Base-by-base conservation (phyloP, 2,113 vertebrate genomes). In the Patagioenas fasciata region DNA sequence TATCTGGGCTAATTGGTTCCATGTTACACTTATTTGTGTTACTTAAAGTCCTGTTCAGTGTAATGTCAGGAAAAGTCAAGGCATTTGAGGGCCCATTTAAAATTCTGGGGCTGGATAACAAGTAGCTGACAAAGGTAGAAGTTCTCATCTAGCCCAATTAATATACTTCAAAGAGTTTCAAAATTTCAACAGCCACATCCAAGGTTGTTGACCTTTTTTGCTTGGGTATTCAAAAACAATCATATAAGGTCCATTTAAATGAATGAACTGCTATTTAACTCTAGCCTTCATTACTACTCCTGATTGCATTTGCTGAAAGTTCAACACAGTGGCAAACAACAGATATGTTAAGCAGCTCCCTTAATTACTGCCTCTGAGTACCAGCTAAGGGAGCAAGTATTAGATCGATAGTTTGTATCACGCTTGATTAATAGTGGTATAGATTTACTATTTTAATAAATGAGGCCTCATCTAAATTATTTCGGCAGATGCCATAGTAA, bases 361-460 rank as follows among this genome's bases (percentile, higher is more conserved):
- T 88, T 96, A 93, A 93, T 95, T 80, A 93, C 54, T 85, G 61
- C 47, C 48, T 95, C 75, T 88, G 82, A 91, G 75, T 88, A 91
- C 26, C 23, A 58, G 57, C 69, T 93, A 69, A 91, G 36, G 42
- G 53, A 85, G 47, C 1, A 6, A 80, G 50, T 88, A 89, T 80
- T 85, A 85, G 81, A 87, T 78, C 14, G 4, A 93, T 88, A 75
- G 40, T 84, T 91, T 95, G n/a, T 77, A 88, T 89, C 75, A 71
- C 0, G 6, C 70, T 95, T 93, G 71, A 93, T 89, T 92, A 92
- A 88, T 80, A 77, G 47, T 53, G 31, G 17, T 85, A 80, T 88
- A 93, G 79, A 93, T 80, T 94, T 93, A 74, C 72, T 78, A 48
- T 95, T 96, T 94, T 93, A 94, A 92, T 96, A 93, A 90, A 85